Evolutionary conservation across 2,113 vertebrate species (phyloP).

Genomic region (Archilochus colubris): DNA sequence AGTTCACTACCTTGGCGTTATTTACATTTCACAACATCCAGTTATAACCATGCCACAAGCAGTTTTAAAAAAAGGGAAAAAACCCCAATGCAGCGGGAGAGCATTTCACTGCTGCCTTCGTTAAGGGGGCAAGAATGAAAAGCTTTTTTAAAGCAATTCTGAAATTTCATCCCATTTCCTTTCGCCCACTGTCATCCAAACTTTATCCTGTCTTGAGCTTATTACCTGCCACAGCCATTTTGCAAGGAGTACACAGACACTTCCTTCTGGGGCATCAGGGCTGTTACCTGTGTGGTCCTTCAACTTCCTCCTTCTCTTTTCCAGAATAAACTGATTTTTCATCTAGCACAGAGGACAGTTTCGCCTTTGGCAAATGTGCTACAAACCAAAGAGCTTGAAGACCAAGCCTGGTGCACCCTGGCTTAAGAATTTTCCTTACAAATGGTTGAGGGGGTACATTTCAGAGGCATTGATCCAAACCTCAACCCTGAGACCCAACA

Average conservation of each 20-base stretch:
- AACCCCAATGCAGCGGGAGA: accelerated
- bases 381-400: accelerated
- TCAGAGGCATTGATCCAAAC: not conserved
- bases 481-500: not conserved
- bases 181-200: not conserved
- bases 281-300: not conserved
- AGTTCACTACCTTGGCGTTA: slow-evolving; percentile 43
- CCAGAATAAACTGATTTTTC: not conserved
- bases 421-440: not conserved
- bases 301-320: not conserved
- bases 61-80: not conserved
- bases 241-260: accelerated
- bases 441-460: not conserved
- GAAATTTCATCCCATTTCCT: not conserved
- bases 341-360: not conserved
- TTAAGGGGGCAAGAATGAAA: not conserved
- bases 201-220: not conserved
- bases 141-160: too few species aligned
- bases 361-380: not conserved
- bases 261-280: not conserved
- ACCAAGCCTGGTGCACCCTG: not conserved
- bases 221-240: not conserved
- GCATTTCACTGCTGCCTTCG: accelerated
- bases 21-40: slow-evolving; percentile 60
- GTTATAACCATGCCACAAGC: not conserved